Conservation (phyloP, 2,797 vertebrate genomes). For the Sandelia bainsii region DNA sequence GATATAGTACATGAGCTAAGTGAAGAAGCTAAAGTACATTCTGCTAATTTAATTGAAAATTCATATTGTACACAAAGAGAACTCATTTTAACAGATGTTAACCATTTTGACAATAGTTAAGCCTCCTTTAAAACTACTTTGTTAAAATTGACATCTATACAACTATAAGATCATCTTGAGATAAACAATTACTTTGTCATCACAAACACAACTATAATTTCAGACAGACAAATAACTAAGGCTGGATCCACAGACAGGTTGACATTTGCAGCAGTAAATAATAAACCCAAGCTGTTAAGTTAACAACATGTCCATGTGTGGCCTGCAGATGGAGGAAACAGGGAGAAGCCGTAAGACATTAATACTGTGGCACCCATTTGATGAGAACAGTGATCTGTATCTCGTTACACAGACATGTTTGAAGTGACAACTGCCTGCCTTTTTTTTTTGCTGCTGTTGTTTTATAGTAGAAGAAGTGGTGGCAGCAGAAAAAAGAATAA, state of each 20-base stretch:
- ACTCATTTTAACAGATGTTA: constrained; percentile 73
- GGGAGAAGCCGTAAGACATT: constrained; percentile 38
- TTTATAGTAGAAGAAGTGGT: constrained; percentile 24
- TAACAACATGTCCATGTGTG: constrained; percentile 42
- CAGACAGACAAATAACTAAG: constrained; percentile 36
- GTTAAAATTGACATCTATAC: constrained; percentile 33
- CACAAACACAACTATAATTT: constrained; percentile 42
- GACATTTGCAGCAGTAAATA: constrained; percentile 47
- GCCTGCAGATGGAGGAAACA: constrained; percentile 36
- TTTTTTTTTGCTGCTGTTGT: constrained; percentile 41
- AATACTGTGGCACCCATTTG: constrained; percentile 43
- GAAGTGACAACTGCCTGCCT: constrained; percentile 46
- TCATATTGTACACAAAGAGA: constrained; percentile 44
- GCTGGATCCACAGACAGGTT: constrained; percentile 31
- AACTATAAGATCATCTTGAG: constrained; percentile 43
- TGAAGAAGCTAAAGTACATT: constrained; percentile 57
- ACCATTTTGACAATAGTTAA: constrained; percentile 34
- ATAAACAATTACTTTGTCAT: constrained; percentile 62
- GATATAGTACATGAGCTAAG: constrained; percentile 39
- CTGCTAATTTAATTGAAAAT: constrained; percentile 63
- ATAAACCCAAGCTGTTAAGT: constrained; percentile 36
- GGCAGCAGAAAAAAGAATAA: constrained; percentile 19
- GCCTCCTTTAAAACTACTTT: constrained; percentile 46
- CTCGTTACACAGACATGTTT: constrained; percentile 44
- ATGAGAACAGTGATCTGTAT: constrained; percentile 68